Evolutionary conservation across 2,888 invertebrate species (phyloP), one percentile per base, ranked within the genome.

Genomic region (Oxystoma pomonae): DNA sequence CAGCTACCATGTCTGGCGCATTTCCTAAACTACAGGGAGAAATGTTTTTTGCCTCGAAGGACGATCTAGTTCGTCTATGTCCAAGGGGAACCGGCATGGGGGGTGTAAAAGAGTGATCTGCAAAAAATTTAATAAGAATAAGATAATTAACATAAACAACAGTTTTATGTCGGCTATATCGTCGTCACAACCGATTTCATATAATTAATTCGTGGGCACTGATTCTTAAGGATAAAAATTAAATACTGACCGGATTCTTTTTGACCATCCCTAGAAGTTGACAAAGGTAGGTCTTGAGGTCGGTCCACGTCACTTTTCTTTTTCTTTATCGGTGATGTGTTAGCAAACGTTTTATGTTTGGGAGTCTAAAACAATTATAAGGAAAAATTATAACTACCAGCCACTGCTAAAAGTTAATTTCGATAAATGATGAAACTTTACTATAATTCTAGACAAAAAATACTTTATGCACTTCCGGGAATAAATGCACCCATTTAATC

Each of bases 1-100:
- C 88, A 0, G 86, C 86, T 65, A 87, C 85, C 85, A 87, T 87
- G 73, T 88, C 88, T 0, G 87, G 85, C 9, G 78, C 73, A 59
- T 75, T 74, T 49, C 74, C 77, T 20, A 49, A 64, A 16, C 9
- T 50, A 16, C 55, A 50, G 7, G 77, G 70, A 17, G 79, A 78
- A 57, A 76, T 73, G 57, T 77, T 75, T 65, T 77, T 77, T 20
- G 72, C 72, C 49, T 80, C 80, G 16, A 78, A 68, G 52, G 76
- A 74, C 7, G 76, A 77, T 67, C 75, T 76, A 66, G 77, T 82
- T 72, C 81, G 77, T 67, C 79, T 76, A 65, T 79, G 80, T 3
- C 73, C 69, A 1, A 76, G 78, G 12, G 81, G 80, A 35, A 81
- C 75, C 9, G 81, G 78, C 63, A 80, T 75, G 5, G 81, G 78